These are phyloP conservation scores for Chironomus tentans DNA, from an alignment of 2,888 invertebrate species.

Conservation along the genomic window DNA sequence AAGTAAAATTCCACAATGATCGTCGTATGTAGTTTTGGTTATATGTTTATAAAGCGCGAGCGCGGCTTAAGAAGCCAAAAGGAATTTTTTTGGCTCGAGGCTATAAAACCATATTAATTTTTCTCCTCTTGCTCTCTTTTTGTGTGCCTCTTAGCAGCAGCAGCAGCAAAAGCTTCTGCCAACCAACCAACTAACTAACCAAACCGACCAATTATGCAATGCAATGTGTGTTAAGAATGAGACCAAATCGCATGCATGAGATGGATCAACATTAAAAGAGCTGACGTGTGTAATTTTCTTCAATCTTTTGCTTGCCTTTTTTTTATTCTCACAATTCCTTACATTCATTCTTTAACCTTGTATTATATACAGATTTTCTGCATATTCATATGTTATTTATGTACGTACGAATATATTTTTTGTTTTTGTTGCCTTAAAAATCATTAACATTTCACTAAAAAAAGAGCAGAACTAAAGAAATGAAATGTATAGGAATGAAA, in stretches of 20 bases:
- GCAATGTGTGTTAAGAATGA: background rate
- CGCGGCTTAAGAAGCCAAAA: slow-evolving; percentile 6
- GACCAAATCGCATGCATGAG: slow-evolving; percentile 3
- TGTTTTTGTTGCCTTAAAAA: background rate
- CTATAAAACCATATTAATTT: slow-evolving; percentile 23
- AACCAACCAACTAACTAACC: background rate
- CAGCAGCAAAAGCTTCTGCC: background rate
- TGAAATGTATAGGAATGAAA: too few species aligned
- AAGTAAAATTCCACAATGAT: background rate
- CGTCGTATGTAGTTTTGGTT: background rate
- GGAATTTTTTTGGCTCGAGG: slow-evolving; percentile 21
- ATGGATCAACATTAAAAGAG: slow-evolving; percentile 2
- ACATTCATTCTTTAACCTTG: background rate
- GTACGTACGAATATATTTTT: too few species aligned
- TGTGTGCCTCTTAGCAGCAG: background rate
- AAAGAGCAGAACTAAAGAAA: background rate
- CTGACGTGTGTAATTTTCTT: slow-evolving; percentile 13
- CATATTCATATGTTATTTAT: background rate
- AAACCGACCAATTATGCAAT: slow-evolving; percentile 19
- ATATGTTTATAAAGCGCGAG: background rate
- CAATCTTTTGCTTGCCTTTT: background rate
- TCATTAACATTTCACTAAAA: background rate
- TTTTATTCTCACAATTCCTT: background rate
- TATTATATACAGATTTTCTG: background rate
- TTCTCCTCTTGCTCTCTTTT: background rate